Evolutionary conservation across 1,140 invertebrate genomes (phyloP), one percentile per base, ranked within the genome.

Genomic region (Heliconius hewitsoni): DNA sequence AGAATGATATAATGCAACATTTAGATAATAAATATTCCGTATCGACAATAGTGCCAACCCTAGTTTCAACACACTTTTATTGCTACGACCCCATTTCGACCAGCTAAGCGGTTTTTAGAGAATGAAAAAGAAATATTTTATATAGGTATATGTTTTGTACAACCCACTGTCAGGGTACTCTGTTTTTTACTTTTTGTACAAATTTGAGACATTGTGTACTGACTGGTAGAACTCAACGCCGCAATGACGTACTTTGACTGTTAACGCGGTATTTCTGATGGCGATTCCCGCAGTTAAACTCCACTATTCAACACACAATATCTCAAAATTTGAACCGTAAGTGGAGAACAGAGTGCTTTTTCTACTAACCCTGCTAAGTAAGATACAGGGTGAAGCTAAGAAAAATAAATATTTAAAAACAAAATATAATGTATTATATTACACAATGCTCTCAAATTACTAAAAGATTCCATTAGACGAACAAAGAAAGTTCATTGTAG

Each of bases 71-170:
- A 81, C 85, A 85, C 79, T 87, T 87, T 87, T 85, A 90, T 87
- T 87, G 84, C 83, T 79, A 74, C 80, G 86, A 85, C 86, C 87
- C 73, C 78, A 82, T 86, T 90, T 87, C 79, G 77, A 84, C 83
- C 75, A 76, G 76, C 80, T 83, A 82, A 84, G 84, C 84, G 79
- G 80, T 83, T 87, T 85, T 87, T 83, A 84, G 76, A 80, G 81
- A 83, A 86, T 87, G 85, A 84, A 66, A 66, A 66, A 30, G 27
- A 66, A 79, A 83, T 84, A 84, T 85, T 84, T 81, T 81, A 84
- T 83, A 81, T 80, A 74, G 42, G 42, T 80, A 57, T 42, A 34
- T 74, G 74, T 82, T 80, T 27, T 52, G 16, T 52, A 19, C 50
- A 19, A 8, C 5, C 2, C 19, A 37, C 42, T 46, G 13, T 16